Evolutionary conservation across 2,113 vertebrate species (phyloP), one percentile per base, ranked within the genome.

Genomic region (Oreotrochilus melanogaster): DNA sequence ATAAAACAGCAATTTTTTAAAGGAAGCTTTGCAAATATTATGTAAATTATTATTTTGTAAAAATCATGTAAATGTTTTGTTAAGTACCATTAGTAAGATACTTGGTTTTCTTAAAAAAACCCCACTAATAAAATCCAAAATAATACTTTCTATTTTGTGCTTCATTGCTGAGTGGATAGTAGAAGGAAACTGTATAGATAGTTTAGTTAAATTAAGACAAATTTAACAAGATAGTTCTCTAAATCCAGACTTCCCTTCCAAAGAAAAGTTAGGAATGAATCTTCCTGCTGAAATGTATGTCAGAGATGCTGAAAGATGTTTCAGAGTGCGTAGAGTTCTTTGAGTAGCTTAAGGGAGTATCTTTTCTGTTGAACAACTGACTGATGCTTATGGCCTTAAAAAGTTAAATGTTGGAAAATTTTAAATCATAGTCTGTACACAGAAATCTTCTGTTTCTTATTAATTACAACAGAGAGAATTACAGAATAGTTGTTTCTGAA

Each of bases 91-190:
- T 86, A 73, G 70, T 78, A n/a, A 69, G 31, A 65, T 83, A 71
- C 7, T 91, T 91, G 45, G 48, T 96, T 96, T 91, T 86, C 64
- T 93, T 92, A 92, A 75, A 92, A 96, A 95, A 88, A 1, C 35
- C 22, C 33, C 31, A 45, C 35, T 37, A 83, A 39, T 95, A 88
- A 96, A 93, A 39, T 7, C 5, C 18, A 85, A 92, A 80, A 90
- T 48, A 70, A 78, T 73, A 58, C n/a, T 58, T 90, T 35, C 3
- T 57, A 42, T 74, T 86, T 89, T 64, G 47, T 88, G 27, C 27
- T 95, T 89, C 72, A 67, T 28, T 96, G 67, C 50, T 10, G 6
- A 79, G 50, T 31, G 37, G 61, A 37, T 74, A 24, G 62, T 91
- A 65, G 93, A 95, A 89, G 37, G 22, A 70, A 86, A 72, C 27